phyloP scores from a whole-genome alignment of 2,113 vertebrate genomes.

The Urocitellus parryii region DNA sequence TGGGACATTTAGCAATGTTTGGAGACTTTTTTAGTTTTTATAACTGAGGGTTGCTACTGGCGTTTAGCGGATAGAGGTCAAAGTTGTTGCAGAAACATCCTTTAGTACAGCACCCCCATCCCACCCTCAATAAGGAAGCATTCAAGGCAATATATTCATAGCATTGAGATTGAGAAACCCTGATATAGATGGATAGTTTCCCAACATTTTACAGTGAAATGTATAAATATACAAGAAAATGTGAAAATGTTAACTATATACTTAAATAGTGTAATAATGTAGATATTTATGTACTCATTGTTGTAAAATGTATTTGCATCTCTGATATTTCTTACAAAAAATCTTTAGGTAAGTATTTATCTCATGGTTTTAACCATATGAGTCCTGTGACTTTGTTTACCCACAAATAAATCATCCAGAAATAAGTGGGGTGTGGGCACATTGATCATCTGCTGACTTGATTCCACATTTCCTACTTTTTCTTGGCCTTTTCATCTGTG shows the following conservation, averaged over 20 bases:
- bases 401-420: neutral
- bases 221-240: neutral
- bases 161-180: neutral
- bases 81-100: neutral
- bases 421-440: neutral
- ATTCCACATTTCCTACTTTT: neutral
- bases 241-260: neutral
- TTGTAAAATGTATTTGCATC: conserved; percentile 7
- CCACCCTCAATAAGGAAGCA: neutral
- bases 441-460: neutral
- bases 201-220: conserved; percentile 17
- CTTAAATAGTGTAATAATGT: neutral
- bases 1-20: neutral
- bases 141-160: neutral
- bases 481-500: neutral
- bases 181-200: neutral
- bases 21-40: conserved; percentile 7
- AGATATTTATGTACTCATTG: neutral
- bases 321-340: conserved; percentile 35
- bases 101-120: neutral
- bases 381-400: conserved; percentile 53
- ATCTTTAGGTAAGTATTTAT: conserved; percentile 47
- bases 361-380: neutral
- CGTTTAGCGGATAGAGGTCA: neutral
- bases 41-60: neutral